Base-by-base conservation (phyloP, 2,113 vertebrate genomes). In the Paracanthobrama guichenoti region DNA sequence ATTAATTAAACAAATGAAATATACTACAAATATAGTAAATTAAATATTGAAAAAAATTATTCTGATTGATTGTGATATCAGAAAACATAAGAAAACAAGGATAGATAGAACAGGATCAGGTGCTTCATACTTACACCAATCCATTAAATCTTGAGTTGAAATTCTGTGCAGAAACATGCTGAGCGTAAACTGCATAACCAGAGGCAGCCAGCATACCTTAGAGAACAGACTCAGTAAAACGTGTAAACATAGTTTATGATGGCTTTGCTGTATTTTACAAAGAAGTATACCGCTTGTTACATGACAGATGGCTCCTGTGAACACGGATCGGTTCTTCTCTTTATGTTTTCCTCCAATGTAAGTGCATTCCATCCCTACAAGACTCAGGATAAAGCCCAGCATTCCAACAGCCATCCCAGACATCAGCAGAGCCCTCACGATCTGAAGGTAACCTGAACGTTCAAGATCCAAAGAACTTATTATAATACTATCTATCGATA, bases 281-380 rank as follows among this genome's bases (percentile, higher is more conserved):
- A 31, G 7, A 85, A 10, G 78, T 84, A 60, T 92, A 94, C 94
- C 94, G 0, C 92, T 90, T 75, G 86, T 22, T 2, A 92, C 86
- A 77, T 95, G 94, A 87, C 89, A 94, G 13, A 91, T 85, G 53
- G 91, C 93, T 0, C 93, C 93, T 0, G 57, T 20, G 50, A 88
- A 93, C 67, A 94, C 85, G 72, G 91, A 91, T 88, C 79, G 92
- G 83, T 94, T 81, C 82, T 95, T 95, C 2, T 93, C 90, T 1
- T 26, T 73, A 7, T 93, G 91, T 82, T 93, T 90, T 0, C 94
- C 94, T 31, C 94, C 94, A 0, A 95, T 82, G 86, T 86, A 93
- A 67, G 94, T 95, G 86, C 94, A 95, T 79, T 95, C 94, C 94
- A 95, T 95, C 0, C 94, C 94, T 55, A 94, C 2, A 39, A 95